These are phyloP conservation scores for Strix uralensis DNA, from an alignment of 2,113 vertebrate genomes.

Conservation along the genomic window DNA sequence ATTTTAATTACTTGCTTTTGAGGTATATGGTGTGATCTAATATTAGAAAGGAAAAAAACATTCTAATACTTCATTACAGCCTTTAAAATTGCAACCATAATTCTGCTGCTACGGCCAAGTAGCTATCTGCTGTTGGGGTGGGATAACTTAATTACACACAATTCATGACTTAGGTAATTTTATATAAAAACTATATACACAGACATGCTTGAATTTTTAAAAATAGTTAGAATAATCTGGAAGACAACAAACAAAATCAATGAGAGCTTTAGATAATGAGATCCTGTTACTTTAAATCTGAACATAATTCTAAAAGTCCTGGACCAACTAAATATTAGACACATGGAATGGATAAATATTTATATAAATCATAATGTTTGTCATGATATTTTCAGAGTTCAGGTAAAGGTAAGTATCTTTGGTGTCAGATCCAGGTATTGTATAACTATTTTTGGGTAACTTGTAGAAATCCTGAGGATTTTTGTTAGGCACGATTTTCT, in stretches of 20 bases:
- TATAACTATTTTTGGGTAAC: not conserved
- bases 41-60: not conserved
- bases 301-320: not conserved
- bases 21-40: not conserved
- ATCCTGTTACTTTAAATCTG: not conserved
- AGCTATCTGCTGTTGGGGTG: not conserved
- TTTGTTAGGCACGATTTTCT: not conserved
- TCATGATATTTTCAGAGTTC: not conserved
- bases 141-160: not conserved
- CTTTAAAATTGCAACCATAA: not conserved
- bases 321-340: not conserved
- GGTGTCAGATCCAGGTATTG: not conserved
- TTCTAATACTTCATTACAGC: not conserved
- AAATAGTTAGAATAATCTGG: not conserved
- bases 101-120: not conserved
- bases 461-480: not conserved
- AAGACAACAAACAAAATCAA: not conserved
- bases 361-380: not conserved
- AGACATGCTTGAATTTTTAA: not conserved
- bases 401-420: not conserved
- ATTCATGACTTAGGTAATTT: not conserved
- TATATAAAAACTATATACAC: not conserved
- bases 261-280: not conserved
- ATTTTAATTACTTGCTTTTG: slow-evolving; percentile 37
- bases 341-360: not conserved